A percentile compares a stretch with the other conserved stretches of the same genome.
phyloP scores from a whole-genome alignment of 2,113 vertebrate species.

The Labrus mixtus region DNA sequence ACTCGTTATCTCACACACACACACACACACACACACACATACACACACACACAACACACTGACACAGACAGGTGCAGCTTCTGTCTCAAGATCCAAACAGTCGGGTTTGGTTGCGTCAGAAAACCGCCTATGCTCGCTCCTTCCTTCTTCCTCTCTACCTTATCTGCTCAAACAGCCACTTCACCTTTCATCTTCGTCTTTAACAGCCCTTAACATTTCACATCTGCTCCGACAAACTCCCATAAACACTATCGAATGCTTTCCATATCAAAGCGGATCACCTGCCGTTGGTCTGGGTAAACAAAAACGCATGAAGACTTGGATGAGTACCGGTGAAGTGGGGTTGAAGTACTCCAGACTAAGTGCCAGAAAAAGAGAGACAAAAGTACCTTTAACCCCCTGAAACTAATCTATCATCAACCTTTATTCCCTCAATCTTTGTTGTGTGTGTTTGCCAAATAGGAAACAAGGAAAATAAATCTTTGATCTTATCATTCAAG shows the following conservation, averaged over 20 bases:
- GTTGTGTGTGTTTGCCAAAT: not conserved
- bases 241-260: constrained; percentile 62
- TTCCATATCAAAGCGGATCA: constrained; percentile 51
- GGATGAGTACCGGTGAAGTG: constrained; percentile 40
- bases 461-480: constrained; percentile 2
- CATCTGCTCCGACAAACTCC: constrained; percentile 70
- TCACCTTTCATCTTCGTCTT: constrained; percentile 54
- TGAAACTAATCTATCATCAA: not conserved
- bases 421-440: not conserved
- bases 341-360: constrained; percentile 48
- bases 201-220: constrained; percentile 64
- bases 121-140: constrained; percentile 18
- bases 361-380: not conserved
- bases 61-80: constrained; percentile 62
- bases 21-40: constrained; percentile 8
- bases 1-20: not conserved
- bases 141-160: constrained; percentile 37
- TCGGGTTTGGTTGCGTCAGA: constrained; percentile 39
- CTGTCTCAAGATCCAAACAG: constrained; percentile 26
- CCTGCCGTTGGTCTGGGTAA: constrained; percentile 64
- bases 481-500: not conserved
- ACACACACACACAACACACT: constrained; percentile 14
- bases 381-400: constrained; percentile 22
- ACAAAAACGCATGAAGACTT: constrained; percentile 51
- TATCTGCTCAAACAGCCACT: constrained; percentile 72